Conservation (phyloP, 2,888 invertebrate species). For the Leptinotarsa peninsularis region DNA sequence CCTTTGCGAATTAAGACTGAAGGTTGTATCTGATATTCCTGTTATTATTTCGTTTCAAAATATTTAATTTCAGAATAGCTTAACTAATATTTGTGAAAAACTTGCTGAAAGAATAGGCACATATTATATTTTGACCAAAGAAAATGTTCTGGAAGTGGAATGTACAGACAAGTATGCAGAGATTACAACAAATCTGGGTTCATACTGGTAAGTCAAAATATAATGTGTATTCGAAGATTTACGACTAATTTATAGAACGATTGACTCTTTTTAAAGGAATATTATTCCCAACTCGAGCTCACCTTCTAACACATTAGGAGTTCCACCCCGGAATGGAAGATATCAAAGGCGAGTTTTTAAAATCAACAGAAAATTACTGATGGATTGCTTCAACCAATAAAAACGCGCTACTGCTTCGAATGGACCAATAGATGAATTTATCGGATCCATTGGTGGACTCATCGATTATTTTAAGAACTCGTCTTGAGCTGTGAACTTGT, state of each 20-base stretch:
- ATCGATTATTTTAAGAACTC: too few species aligned
- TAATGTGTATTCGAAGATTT: neutral
- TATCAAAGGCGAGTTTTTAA: too few species aligned
- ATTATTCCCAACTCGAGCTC: neutral
- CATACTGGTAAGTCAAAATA: slow-evolving; percentile 42
- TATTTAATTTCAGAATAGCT: slow-evolving; percentile 49
- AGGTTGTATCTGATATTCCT: slow-evolving; percentile 36
- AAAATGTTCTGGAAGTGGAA: slow-evolving; percentile 46
- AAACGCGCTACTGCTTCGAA: too few species aligned
- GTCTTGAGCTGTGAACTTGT: too few species aligned
- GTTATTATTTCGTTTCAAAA: neutral
- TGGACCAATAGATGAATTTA: too few species aligned
- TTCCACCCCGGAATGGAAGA: too few species aligned
- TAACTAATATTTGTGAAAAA: slow-evolving; percentile 48
- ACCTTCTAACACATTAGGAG: too few species aligned
- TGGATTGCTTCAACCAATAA: too few species aligned
- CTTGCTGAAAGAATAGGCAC: slow-evolving; percentile 44
- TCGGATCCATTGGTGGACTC: too few species aligned
- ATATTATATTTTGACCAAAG: slow-evolving; percentile 40
- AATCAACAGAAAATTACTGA: too few species aligned
- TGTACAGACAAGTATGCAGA: slow-evolving; percentile 38
- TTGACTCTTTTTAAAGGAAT: neutral
- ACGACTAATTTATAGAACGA: neutral
- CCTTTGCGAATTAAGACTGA: slow-evolving; percentile 47
- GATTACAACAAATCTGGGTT: slow-evolving; percentile 43